Conservation (phyloP, 37 sponge, comb jelly and placozoan species). For the Tethya wilhelma region DNA sequence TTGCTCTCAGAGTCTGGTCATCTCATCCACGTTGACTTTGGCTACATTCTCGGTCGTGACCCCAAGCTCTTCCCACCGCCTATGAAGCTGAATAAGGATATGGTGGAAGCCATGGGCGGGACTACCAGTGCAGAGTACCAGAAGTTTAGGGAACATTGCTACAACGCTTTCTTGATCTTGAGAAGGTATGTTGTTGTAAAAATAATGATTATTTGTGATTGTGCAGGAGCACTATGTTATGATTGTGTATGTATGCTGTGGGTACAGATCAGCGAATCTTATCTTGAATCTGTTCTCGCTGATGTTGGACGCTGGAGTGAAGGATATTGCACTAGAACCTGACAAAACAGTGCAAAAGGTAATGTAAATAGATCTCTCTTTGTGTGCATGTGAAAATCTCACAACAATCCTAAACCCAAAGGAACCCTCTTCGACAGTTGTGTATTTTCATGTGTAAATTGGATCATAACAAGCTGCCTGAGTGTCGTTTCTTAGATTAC, state of each 20-base stretch:
- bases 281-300: conserved; percentile 95
- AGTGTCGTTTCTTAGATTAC: neutral
- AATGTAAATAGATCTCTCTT: too few relatives aligned
- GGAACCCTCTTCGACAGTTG: too few relatives aligned
- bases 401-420: too few relatives aligned
- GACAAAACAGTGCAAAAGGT: conserved; percentile 98
- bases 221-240: too few relatives aligned
- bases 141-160: conserved; percentile 95
- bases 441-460: too few relatives aligned
- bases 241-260: neutral
- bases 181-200: conserved; percentile 65
- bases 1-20: conserved; percentile 87
- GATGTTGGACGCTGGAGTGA: conserved; percentile 95
- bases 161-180: conserved; percentile 94
- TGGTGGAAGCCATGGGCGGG: conserved; percentile 91
- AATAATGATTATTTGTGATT: neutral
- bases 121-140: conserved; percentile 83
- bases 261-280: conserved; percentile 87
- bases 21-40: conserved; percentile 98
- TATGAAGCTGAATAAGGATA: conserved; percentile 99
- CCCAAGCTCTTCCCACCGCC: conserved; percentile 98
- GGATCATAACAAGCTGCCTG: neutral
- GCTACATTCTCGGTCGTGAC: conserved; percentile 98
- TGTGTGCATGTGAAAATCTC: too few relatives aligned
- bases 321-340: conserved; percentile 98